A percentile compares a stretch with the other conserved stretches of the same genome.
Conservation (phyloP, 2,113 vertebrate genomes). For the Parus major region DNA sequence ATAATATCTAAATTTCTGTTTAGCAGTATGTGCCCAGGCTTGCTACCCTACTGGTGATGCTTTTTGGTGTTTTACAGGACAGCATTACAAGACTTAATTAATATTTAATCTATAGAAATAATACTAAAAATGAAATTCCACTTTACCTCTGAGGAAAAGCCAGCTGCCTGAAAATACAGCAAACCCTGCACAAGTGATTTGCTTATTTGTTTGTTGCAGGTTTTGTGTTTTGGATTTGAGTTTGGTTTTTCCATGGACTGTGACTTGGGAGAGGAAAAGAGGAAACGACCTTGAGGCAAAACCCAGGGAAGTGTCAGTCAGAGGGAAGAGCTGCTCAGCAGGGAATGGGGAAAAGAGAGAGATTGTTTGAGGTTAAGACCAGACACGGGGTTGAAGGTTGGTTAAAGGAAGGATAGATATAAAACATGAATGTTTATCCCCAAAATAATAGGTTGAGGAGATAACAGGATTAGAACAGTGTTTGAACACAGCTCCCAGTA, state of each 20-base stretch:
- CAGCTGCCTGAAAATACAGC: neutral
- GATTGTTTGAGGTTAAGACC: neutral
- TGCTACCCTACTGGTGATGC: neutral
- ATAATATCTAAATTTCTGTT: slow-evolving; percentile 29
- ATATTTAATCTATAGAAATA: slow-evolving; percentile 56
- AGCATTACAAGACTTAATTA: neutral
- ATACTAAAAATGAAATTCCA: slow-evolving; percentile 33
- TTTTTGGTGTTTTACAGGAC: neutral
- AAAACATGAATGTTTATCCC: neutral
- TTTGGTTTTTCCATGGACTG: neutral
- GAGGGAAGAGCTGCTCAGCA: neutral
- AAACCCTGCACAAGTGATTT: neutral
- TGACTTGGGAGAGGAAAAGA: neutral
- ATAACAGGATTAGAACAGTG: neutral
- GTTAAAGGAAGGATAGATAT: neutral
- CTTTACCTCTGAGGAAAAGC: neutral
- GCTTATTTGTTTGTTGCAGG: neutral
- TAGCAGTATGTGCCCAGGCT: neutral
- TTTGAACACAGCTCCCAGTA: neutral
- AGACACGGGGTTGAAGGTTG: neutral
- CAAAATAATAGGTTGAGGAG: neutral
- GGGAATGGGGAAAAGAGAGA: neutral
- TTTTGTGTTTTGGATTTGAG: neutral
- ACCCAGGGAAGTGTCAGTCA: neutral
- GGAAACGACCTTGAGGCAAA: neutral